Evolutionary conservation across 2,888 invertebrate species (phyloP).

Genomic region (Drosophila kambysellisi): DNA sequence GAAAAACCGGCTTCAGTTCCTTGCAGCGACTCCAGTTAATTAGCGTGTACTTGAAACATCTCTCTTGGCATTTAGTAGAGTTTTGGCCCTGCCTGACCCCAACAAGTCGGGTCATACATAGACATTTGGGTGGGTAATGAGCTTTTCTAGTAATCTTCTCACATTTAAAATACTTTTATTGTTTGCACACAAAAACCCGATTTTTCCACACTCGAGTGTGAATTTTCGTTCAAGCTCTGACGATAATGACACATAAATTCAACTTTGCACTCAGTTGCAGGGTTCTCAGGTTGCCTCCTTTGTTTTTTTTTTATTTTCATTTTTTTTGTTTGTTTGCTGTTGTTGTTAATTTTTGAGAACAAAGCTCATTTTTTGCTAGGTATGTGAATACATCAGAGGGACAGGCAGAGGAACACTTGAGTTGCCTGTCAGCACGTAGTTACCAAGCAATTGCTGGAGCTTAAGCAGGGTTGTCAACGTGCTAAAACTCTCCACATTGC

Average conservation of each 20-base stretch:
- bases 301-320: conserved; percentile 14
- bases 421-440: conserved; percentile 57
- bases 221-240: conserved; percentile 32
- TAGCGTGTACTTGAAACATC: conserved; percentile 42
- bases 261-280: conserved; percentile 59
- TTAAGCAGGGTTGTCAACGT: conserved; percentile 46
- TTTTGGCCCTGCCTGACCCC: background rate
- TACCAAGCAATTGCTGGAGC: conserved; percentile 29
- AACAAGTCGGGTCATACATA: background rate
- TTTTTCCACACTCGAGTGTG: conserved; percentile 57
- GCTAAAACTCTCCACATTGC: conserved; percentile 48
- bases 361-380: conserved; percentile 13
- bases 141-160: background rate
- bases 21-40: conserved; percentile 37
- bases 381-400: background rate
- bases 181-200: conserved; percentile 12
- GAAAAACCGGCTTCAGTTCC: conserved; percentile 56
- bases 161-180: conserved; percentile 19
- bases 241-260: conserved; percentile 29
- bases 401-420: conserved; percentile 22
- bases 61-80: conserved; percentile 20
- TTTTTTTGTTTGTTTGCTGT: conserved; percentile 17
- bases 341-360: conserved; percentile 5
- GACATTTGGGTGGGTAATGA: background rate
- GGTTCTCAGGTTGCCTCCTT: conserved; percentile 3